A percentile compares a stretch with the other conserved stretches of the same genome.
Conservation (phyloP, 2,113 vertebrate genomes). For the Peromyscus leucopus region DNA sequence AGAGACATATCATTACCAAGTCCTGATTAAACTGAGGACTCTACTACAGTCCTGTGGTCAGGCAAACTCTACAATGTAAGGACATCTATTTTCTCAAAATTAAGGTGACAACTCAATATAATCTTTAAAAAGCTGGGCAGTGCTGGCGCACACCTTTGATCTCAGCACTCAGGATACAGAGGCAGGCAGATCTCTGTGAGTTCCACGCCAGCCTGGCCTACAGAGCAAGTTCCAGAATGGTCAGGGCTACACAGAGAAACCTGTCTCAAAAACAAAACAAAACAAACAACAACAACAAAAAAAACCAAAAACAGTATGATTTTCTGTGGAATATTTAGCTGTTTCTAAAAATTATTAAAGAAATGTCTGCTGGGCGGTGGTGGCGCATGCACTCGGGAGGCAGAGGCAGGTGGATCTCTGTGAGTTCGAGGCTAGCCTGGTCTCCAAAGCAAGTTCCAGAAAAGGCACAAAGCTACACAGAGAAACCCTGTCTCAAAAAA, state of each 20-base stretch:
- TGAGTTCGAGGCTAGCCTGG: no score
- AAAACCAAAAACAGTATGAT: neutral
- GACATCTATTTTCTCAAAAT: slow-evolving; percentile 1
- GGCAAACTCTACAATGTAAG: slow-evolving; percentile 24
- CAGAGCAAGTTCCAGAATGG: neutral
- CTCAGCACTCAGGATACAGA: neutral
- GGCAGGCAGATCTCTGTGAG: neutral
- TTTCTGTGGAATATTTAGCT: no score
- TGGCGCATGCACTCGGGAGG: no score
- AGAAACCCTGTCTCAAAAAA: neutral
- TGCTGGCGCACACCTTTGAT: neutral
- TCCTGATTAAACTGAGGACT: neutral
- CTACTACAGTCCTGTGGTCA: neutral
- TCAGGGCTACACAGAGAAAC: neutral
- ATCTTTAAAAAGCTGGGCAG: neutral
- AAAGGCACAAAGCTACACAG: no score
- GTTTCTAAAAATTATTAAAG: no score
- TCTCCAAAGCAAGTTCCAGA: no score
- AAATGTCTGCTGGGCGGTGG: no score
- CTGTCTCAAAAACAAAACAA: neutral
- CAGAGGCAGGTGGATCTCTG: no score
- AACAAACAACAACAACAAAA: neutral
- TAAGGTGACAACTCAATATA: slow-evolving; percentile 53
- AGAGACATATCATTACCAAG: neutral
- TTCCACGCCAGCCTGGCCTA: neutral